phyloP scores from a whole-genome alignment of 2,797 vertebrate species.

The Nothura maculosa region DNA sequence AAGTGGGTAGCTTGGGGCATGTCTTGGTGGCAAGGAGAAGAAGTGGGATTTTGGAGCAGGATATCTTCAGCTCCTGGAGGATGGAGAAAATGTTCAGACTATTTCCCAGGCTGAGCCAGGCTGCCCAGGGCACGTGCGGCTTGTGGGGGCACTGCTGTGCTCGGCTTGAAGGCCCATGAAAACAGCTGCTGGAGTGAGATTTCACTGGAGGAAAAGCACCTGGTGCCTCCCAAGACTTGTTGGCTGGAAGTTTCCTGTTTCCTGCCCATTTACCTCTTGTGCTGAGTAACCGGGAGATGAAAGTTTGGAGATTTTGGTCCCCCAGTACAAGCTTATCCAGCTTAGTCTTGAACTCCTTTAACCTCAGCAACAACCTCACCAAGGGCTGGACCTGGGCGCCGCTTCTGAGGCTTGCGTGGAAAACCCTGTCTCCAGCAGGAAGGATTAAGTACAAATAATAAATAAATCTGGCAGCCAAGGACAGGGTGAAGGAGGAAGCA shows the following conservation, averaged over 20 bases:
- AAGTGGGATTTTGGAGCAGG: background rate
- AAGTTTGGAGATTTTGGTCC: background rate
- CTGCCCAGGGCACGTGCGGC: background rate
- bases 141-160: background rate
- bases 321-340: accelerated
- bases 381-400: background rate
- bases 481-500: background rate
- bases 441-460: background rate
- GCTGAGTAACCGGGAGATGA: background rate
- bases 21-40: background rate
- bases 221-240: background rate
- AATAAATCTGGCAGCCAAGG: background rate
- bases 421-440: background rate
- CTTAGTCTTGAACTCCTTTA: constrained; percentile 13
- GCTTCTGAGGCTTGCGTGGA: background rate
- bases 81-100: background rate
- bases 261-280: background rate
- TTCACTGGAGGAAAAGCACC: background rate
- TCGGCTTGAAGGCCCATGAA: background rate
- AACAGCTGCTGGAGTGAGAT: background rate
- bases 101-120: background rate
- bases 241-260: background rate
- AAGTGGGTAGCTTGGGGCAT: background rate
- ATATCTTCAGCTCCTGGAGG: background rate
- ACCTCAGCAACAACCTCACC: background rate